Evolutionary conservation across 37 sponge, comb jelly and placozoan species (phyloP).

Genomic region (Geodia barretti): DNA sequence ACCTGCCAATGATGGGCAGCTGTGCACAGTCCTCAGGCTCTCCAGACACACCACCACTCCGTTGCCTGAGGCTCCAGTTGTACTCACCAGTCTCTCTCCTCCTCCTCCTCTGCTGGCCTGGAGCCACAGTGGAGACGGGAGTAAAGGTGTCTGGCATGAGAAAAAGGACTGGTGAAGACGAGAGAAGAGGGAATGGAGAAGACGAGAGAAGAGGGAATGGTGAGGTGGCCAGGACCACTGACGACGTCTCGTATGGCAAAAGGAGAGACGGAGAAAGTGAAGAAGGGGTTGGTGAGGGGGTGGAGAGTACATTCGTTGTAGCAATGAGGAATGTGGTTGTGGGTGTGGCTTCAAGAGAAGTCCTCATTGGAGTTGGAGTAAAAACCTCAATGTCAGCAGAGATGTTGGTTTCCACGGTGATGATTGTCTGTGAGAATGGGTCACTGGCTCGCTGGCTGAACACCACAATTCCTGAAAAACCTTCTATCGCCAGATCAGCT

Average conservation of each 20-base stretch:
- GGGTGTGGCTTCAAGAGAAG: too few relatives aligned
- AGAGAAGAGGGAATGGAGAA: neutral
- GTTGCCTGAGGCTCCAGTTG: neutral
- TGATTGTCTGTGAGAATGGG: constrained; percentile 60
- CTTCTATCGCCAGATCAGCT: constrained; percentile 12
- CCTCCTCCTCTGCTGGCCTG: neutral
- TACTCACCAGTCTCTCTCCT: neutral
- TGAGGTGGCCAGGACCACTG: too few relatives aligned
- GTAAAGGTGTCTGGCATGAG: too few relatives aligned
- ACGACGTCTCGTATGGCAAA: too few relatives aligned
- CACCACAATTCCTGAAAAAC: constrained; percentile 27
- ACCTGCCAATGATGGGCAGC: neutral
- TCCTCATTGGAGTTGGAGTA: neutral
- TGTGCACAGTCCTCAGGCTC: neutral
- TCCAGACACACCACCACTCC: neutral
- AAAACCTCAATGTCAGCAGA: neutral
- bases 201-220: too few relatives aligned
- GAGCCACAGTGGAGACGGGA: too few relatives aligned
- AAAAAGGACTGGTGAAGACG: neutral
- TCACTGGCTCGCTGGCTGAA: constrained; percentile 67
- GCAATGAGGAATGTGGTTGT: too few relatives aligned
- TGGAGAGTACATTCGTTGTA: neutral
- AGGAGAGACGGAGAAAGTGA: neutral
- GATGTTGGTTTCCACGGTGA: constrained; percentile 21
- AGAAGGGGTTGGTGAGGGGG: neutral